phyloP scores from a whole-genome alignment of 2,113 vertebrate species.

The Sterrhoptilus dennistouni region DNA sequence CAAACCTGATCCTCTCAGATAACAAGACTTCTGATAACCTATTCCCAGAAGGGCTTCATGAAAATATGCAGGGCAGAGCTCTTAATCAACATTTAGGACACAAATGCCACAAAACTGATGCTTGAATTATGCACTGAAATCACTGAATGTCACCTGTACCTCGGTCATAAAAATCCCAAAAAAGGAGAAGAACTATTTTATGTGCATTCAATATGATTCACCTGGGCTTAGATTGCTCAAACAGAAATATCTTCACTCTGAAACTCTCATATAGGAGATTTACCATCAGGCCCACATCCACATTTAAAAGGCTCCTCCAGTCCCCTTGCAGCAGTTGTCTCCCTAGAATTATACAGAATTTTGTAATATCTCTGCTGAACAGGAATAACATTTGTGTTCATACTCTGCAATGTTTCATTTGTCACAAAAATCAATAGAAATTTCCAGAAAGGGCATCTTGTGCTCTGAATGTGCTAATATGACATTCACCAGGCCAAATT shows the following conservation, averaged over 20 bases:
- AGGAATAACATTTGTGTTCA: not conserved
- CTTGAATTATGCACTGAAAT: not conserved
- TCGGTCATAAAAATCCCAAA: not conserved
- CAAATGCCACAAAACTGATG: not conserved
- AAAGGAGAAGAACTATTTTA: not conserved
- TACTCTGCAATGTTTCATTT: not conserved
- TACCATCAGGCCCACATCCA: not conserved
- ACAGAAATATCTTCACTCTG: not conserved
- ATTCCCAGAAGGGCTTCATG: not conserved
- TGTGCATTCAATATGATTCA: not conserved
- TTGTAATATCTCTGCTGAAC: not conserved
- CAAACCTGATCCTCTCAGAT: not conserved
- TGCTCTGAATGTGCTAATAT: constrained; percentile 33
- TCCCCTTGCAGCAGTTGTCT: not conserved
- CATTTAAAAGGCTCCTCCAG: not conserved
- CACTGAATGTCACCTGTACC: not conserved
- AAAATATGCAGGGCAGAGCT: not conserved
- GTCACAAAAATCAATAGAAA: constrained; percentile 46
- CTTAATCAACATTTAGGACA: not conserved
- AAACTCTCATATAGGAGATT: not conserved
- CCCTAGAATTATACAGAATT: not conserved
- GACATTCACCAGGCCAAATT: constrained; percentile 19
- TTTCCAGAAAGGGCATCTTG: constrained; percentile 28
- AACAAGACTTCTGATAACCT: not conserved
- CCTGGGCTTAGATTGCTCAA: not conserved